These are phyloP conservation scores for Magallana gigas DNA, from an alignment of 1,140 invertebrate genomes.

Conservation along the genomic window DNA sequence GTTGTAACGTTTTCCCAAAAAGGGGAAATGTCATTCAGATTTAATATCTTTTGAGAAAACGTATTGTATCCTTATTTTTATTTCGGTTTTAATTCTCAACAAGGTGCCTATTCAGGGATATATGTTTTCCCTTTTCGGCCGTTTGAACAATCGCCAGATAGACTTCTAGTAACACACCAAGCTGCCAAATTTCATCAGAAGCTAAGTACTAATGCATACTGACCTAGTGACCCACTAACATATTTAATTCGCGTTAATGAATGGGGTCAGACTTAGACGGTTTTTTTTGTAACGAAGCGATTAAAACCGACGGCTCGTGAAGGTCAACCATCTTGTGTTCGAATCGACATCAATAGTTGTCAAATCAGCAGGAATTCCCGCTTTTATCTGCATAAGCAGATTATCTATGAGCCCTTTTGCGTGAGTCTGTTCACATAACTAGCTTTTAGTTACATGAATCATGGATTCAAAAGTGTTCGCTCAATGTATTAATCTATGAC, in stretches of 20 bases:
- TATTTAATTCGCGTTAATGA: background rate
- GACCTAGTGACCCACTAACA: conserved; percentile 15
- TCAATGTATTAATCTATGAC: no score
- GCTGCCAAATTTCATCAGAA: no score
- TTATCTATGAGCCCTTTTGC: no score
- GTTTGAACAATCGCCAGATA: no score
- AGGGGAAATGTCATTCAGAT: background rate
- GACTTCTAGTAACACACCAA: no score
- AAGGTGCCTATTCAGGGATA: no score
- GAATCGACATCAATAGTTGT: background rate
- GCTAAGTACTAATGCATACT: background rate
- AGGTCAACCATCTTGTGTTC: background rate
- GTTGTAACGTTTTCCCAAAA: background rate
- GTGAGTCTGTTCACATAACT: no score
- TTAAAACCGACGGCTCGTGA: conserved; percentile 10
- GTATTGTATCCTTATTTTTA: background rate
- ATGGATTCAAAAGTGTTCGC: no score
- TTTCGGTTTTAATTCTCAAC: no score
- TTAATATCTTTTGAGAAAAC: background rate
- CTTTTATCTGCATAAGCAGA: background rate
- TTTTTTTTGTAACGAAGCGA: background rate
- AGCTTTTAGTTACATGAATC: no score
- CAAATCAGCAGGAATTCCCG: background rate
- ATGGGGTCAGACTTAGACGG: background rate
- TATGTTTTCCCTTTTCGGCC: no score